phyloP scores from a whole-genome alignment of 2,113 vertebrate species.

The Pachypanchax playfairii region DNA sequence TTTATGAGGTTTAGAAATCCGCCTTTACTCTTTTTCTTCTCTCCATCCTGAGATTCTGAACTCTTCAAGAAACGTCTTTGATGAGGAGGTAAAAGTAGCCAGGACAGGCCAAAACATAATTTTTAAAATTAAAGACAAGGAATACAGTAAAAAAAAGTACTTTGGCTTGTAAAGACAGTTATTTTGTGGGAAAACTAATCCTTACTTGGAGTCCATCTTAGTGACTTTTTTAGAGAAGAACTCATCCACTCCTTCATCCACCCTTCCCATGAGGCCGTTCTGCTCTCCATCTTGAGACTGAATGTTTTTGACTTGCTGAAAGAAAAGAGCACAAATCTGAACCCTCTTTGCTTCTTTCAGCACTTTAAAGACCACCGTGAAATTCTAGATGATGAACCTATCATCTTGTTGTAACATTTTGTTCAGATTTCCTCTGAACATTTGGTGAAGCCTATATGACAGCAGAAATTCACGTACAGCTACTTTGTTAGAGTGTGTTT shows the following conservation, averaged over 20 bases:
- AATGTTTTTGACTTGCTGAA: conserved; percentile 80
- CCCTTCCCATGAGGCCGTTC: conserved; percentile 94
- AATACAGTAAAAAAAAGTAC: background rate
- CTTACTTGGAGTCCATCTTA: conserved; percentile 87
- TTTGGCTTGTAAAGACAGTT: too few species aligned
- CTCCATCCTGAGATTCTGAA: conserved; percentile 86
- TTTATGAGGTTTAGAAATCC: conserved; percentile 96
- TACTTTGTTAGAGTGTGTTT: conserved; percentile 88
- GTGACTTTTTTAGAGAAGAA: conserved; percentile 98
- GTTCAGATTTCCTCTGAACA: background rate
- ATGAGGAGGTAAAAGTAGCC: background rate
- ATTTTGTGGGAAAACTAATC: too few species aligned
- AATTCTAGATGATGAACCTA: background rate
- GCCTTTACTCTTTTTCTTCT: conserved; percentile 92
- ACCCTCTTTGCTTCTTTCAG: background rate
- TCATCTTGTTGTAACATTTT: background rate
- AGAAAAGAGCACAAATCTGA: conserved; percentile 6
- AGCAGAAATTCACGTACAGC: conserved; percentile 81
- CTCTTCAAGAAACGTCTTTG: conserved; percentile 82
- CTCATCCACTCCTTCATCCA: conserved; percentile 97
- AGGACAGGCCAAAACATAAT: background rate
- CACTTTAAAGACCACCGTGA: background rate
- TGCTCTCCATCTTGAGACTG: conserved; percentile 89
- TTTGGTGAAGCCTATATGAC: background rate
- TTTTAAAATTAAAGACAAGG: background rate